These are phyloP conservation scores for Suricata suricatta DNA, from an alignment of 2,113 vertebrate species.

Conservation along the genomic window DNA sequence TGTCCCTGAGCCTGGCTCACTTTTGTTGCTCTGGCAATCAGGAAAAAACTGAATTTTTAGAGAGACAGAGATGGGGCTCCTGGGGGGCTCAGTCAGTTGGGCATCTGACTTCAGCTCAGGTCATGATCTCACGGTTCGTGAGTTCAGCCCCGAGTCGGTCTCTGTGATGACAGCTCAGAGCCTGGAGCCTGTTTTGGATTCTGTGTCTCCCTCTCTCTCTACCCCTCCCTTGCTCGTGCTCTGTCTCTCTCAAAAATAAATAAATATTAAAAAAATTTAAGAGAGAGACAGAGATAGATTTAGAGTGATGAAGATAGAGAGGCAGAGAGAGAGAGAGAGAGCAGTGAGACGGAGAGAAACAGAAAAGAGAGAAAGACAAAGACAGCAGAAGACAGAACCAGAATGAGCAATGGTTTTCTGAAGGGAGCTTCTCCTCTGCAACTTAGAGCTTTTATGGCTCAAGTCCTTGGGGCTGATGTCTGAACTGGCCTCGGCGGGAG, in stretches of 20 bases:
- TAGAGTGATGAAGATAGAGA: background rate
- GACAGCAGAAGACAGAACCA: background rate
- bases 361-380: background rate
- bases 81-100: too few species aligned
- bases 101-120: too few species aligned
- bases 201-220: too few species aligned
- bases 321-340: background rate
- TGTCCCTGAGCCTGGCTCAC: background rate
- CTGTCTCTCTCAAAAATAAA: too few species aligned
- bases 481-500: rapidly evolving
- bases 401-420: too few species aligned
- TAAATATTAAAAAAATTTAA: background rate
- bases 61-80: background rate
- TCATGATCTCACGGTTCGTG: too few species aligned
- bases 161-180: too few species aligned
- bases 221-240: too few species aligned
- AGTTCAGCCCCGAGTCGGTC: too few species aligned
- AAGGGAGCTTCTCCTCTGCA: background rate
- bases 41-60: background rate
- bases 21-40: background rate
- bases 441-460: background rate
- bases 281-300: background rate
- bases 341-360: background rate
- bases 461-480: rapidly evolving
- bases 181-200: too few species aligned